Evolutionary conservation across 2,888 invertebrate genomes (phyloP), one percentile per base, ranked within the genome.

Genomic region (Nomada flava): DNA sequence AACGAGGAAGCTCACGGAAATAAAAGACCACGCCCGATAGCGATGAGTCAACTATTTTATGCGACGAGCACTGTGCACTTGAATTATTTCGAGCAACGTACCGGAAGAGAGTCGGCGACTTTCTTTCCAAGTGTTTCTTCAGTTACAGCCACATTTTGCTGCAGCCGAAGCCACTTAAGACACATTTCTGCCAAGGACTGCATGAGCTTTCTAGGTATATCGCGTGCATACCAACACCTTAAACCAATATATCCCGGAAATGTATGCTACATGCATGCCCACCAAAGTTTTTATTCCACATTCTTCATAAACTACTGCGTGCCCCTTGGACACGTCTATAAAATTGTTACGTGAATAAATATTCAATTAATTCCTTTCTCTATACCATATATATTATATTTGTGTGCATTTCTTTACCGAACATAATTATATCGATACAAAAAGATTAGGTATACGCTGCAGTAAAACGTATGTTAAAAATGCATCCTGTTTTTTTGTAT

Each of bases 101-200:
- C 72, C 70, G 60, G 76, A 60, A 69, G 53, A 55, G 76, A 70
- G 76, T 67, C 69, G 44, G 55, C 74, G 84, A 79, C 75, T 86
- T 77, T 82, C 82, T 84, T 78, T 77, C 75, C 79, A 55, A 75
- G 70, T 77, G 79, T 82, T 81, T 64, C 81, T 69, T 59, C 52
- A 60, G 75, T 79, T 73, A 65, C 74, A 64, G 65, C 71, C 60
- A 42, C 72, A 77, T 76, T 80, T 75, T 73, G n/a, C 63, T 52
- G 42, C 72, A 64, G 69, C 79, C 63, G 64, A 57, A 86, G 75
- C 80, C 84, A 77, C 81, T 87, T 86, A 85, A 80, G 86, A 87
- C 76, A 86, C 82, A 81, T 86, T 84, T 83, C 76, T 79, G 72
- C 74, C 79, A 42, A 63, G 71, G 76, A 73, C 62, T 68, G 82